Base-by-base conservation (phyloP, 2,888 invertebrate genomes). In the Orthosia gothica region DNA sequence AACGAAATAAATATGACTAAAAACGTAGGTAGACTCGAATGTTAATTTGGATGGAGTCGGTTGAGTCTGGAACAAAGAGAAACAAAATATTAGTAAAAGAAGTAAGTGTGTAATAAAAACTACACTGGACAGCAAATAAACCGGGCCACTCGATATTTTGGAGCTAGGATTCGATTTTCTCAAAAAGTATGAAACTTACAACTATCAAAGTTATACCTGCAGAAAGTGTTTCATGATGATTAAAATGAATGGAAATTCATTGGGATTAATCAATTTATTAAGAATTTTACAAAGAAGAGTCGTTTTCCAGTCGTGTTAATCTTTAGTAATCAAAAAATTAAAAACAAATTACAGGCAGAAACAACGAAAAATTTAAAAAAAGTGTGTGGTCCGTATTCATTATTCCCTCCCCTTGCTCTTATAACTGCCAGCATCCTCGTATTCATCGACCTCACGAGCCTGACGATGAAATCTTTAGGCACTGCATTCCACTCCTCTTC, bases 1-100 rank as follows among this genome's bases (percentile, higher is more conserved):
- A 88, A 81, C 73, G 67, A 82, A 87, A 89, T 88, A 87, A 88
- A 88, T 91, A 92, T 91, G 89, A 90, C 88, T 90, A 91, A 88
- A 23, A 88, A 89, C 75, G 84, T 87, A 89, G 89, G 88, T 91
- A 86, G 81, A 87, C 85, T 82, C 81, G 70, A 84, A 85, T 87
- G 84, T 88, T 87, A 83, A 87, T 83, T 88, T 90, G 89, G 87
- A 85, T 83, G 88, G 87, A 88, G 87, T 87, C 74, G 72, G 83
- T 69, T 81, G 75, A 73, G 89, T 88, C 94, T 93, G 93, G 65
- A 93, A 75, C 57, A 77, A 81, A 61, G n/a, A 70, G 58, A 80
- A 73, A 20, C 5, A 52, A 47, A 18, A 55, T 47, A 40, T 81
- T 66, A 72, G 15, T 55, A 72, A 18, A 13, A 50, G 7, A 13